Percentiles rank a stretch among this genome's conserved stretches.
phyloP scores from a whole-genome alignment of 64 coral and sea anemone species.

The Actinia equina region DNA sequence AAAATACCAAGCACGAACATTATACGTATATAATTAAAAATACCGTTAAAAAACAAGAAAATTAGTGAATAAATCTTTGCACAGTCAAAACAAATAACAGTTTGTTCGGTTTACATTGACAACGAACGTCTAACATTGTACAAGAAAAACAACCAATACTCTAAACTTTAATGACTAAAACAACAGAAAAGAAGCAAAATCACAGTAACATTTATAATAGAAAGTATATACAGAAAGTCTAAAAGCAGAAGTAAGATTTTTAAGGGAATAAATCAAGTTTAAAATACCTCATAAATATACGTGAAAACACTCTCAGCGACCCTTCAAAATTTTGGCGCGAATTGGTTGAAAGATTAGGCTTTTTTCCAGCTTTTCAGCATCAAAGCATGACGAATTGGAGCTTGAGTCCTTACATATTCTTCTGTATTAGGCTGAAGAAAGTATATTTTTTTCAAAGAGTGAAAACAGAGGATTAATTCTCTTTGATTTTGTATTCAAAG shows the following conservation, averaged over 20 bases:
- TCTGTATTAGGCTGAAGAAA: not conserved
- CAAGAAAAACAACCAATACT: not conserved
- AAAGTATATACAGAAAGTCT: no score
- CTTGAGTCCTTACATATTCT: not conserved
- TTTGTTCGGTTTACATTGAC: not conserved
- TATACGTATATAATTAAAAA: not conserved
- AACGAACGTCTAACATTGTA: not conserved
- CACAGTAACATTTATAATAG: no score
- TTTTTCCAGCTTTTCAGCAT: not conserved
- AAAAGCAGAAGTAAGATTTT: no score
- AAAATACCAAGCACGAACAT: no score
- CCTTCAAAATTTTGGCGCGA: conserved; percentile 1
- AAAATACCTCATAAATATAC: not conserved
- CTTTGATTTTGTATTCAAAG: not conserved
- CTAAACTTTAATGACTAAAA: no score
- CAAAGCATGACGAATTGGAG: not conserved
- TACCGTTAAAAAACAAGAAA: not conserved
- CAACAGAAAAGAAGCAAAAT: no score
- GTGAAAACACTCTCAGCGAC: not conserved
- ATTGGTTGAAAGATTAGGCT: not conserved
- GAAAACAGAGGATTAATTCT: not conserved
- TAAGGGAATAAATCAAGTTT: not conserved
- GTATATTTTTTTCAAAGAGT: not conserved
- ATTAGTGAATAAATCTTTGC: not conserved
- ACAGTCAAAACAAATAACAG: not conserved